Percentiles rank a stretch among this genome's conserved stretches.
These are phyloP conservation scores for Helobdella robusta DNA, from an alignment of 2,888 invertebrate genomes.

Conservation along the genomic window DNA sequence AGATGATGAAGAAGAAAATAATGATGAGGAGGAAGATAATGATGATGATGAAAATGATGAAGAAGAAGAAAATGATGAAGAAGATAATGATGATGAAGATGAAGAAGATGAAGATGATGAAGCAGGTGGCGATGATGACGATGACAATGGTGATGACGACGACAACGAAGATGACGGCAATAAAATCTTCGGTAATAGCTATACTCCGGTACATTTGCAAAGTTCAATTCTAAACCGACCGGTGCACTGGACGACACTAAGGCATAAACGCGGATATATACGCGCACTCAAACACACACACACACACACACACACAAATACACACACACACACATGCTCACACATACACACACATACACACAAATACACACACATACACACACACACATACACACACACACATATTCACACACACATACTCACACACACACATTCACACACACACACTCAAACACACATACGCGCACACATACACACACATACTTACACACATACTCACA, in stretches of 20 bases:
- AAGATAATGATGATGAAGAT: background rate
- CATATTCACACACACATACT: background rate
- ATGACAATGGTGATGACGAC: background rate
- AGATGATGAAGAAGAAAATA: background rate
- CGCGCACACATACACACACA: constrained; percentile 14
- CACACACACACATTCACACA: background rate
- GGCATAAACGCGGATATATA: background rate
- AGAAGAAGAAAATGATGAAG: no score
- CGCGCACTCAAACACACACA: background rate
- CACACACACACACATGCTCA: constrained; percentile 4
- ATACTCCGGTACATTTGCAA: no score
- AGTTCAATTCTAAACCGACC: no score
- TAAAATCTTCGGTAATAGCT: background rate
- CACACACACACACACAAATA: constrained; percentile 1
- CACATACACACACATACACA: constrained; percentile 17
- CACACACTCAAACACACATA: constrained; percentile 7
- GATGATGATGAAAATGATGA: no score
- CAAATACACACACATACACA: constrained; percentile 2
- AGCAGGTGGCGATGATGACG: background rate
- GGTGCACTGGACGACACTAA: no score
- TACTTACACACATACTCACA: background rate
- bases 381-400: background rate
- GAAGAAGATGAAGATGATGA: constrained; percentile 7
- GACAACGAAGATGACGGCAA: no score
- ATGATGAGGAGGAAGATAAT: background rate